A percentile compares a stretch with the other conserved stretches of the same genome.
Conservation (phyloP, 2,888 invertebrate genomes). For the Camptogramma bilineatum region DNA sequence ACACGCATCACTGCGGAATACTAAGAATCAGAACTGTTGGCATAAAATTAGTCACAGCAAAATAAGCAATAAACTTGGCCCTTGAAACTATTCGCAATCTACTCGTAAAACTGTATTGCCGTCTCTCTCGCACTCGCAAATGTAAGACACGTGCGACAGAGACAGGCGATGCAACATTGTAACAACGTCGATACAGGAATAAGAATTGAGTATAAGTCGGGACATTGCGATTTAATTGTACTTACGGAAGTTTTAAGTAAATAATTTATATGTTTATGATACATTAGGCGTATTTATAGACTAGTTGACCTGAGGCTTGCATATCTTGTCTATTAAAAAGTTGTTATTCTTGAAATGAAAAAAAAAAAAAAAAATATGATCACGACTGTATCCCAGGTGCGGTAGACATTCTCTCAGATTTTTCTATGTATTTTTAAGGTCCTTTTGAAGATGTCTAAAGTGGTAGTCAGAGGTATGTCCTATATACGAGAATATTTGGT, state of each 20-base stretch:
- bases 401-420: too few species aligned
- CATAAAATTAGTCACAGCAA: slow-evolving; percentile 80
- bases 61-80: slow-evolving; percentile 79
- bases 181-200: slow-evolving; percentile 68
- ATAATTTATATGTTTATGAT: slow-evolving; percentile 26
- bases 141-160: slow-evolving; percentile 49
- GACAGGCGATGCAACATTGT: slow-evolving; percentile 71
- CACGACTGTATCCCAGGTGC: too few species aligned
- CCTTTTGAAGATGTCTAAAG: too few species aligned
- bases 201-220: slow-evolving; percentile 60
- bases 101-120: slow-evolving; percentile 68
- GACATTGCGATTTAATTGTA: slow-evolving; percentile 41
- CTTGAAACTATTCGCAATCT: slow-evolving; percentile 70
- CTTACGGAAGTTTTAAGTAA: slow-evolving; percentile 23
- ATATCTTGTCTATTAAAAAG: neutral
- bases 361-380: too few species aligned
- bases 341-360: neutral
- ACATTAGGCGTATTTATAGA: slow-evolving; percentile 18
- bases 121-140: slow-evolving; percentile 52
- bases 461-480: too few species aligned
- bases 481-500: too few species aligned
- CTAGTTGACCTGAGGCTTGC: slow-evolving; percentile 7
- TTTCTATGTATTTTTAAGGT: too few species aligned
- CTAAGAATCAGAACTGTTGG: slow-evolving; percentile 69
- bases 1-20: slow-evolving; percentile 50